Evolutionary conservation across 2,113 vertebrate genomes (phyloP).

Genomic region (Tupaia chinensis): DNA sequence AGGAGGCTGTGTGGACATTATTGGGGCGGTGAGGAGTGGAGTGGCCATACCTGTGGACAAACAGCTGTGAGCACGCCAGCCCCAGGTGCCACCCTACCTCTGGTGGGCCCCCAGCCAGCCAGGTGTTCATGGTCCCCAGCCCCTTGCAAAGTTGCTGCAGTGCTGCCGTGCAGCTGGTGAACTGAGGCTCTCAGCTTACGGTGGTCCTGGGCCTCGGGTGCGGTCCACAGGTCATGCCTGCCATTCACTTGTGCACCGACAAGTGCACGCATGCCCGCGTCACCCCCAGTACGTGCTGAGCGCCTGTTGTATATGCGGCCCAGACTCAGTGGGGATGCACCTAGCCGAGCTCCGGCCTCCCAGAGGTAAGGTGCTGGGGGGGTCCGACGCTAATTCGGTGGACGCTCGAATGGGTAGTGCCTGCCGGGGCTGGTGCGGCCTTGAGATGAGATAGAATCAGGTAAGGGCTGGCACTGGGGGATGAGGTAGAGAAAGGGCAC

Average conservation of each 20-base stretch:
- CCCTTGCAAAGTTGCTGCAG: background rate
- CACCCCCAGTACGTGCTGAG: background rate
- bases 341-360: background rate
- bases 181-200: background rate
- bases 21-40: slow-evolving; percentile 31
- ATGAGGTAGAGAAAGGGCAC: background rate
- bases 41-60: background rate
- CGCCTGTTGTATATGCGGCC: background rate
- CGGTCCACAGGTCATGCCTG: background rate
- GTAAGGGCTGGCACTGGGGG: background rate
- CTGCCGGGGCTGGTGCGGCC: background rate
- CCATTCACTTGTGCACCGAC: background rate
- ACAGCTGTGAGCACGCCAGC: slow-evolving; percentile 32
- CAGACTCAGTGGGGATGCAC: accelerated
- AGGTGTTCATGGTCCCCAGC: background rate
- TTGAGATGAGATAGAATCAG: background rate
- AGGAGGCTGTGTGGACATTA: slow-evolving; percentile 72
- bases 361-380: background rate
- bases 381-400: accelerated
- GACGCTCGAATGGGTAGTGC: accelerated
- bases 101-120: background rate
- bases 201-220: accelerated
- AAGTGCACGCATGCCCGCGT: accelerated
- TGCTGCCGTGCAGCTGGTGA: background rate
- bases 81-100: background rate